A percentile compares a stretch with the other conserved stretches of the same genome.
Conservation (phyloP, 2,888 invertebrate species). For the Dolomedes plantarius region DNA sequence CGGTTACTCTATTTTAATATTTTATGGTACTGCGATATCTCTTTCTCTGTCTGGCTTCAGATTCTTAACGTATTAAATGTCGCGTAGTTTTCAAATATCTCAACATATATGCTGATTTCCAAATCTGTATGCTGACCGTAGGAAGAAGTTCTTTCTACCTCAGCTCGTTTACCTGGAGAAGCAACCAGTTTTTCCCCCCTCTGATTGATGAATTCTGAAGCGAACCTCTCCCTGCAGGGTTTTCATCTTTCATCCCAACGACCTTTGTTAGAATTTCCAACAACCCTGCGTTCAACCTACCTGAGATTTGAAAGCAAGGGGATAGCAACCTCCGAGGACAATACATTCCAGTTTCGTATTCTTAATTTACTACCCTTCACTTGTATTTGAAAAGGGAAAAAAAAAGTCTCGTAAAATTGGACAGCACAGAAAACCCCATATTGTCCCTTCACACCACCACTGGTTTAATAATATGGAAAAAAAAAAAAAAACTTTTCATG, state of each 20-base stretch:
- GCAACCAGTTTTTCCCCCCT: too few species aligned
- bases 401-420: slow-evolving; percentile 18
- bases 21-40: too few species aligned
- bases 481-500: too few species aligned
- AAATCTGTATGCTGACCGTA: too few species aligned
- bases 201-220: neutral
- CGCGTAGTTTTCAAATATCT: too few species aligned
- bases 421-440: neutral
- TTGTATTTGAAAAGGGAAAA: slow-evolving; percentile 27
- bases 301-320: neutral
- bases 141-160: too few species aligned
- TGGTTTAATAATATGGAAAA: too few species aligned
- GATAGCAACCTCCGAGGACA: slow-evolving; percentile 4
- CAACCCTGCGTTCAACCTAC: neutral
- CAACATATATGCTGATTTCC: too few species aligned
- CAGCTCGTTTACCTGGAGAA: too few species aligned
- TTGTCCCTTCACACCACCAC: neutral
- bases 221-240: neutral
- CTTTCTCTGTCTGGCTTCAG: too few species aligned
- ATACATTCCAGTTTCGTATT: slow-evolving; percentile 33
- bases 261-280: slow-evolving; percentile 1
- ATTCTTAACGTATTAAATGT: too few species aligned
- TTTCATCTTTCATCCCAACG: neutral
- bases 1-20: too few species aligned
- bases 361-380: slow-evolving; percentile 51